These are phyloP conservation scores for Pseudomyrmex pallidus DNA, from an alignment of 1,140 invertebrate species.

Conservation along the genomic window DNA sequence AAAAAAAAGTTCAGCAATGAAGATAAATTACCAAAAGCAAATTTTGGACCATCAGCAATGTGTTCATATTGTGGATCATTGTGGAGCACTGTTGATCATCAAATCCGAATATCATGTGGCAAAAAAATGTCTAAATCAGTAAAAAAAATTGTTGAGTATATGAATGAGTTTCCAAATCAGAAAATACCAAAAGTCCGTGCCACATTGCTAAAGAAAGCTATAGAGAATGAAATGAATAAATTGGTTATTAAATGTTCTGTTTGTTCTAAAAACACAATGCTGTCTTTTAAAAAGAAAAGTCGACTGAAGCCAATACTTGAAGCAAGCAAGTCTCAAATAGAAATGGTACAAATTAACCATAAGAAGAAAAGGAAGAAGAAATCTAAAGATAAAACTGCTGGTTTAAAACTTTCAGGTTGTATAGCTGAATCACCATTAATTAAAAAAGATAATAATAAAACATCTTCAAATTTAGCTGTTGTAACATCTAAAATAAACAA, in stretches of 20 bases:
- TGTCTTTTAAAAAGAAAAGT: slow-evolving; percentile 74
- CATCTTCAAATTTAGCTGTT: neutral
- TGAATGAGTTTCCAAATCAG: slow-evolving; percentile 45
- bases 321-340: neutral
- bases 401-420: slow-evolving; percentile 76
- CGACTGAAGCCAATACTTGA: slow-evolving; percentile 38
- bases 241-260: slow-evolving; percentile 77
- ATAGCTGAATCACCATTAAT: slow-evolving; percentile 29
- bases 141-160: slow-evolving; percentile 65
- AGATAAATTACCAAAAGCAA: slow-evolving; percentile 72
- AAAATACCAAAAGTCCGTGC: slow-evolving; percentile 70
- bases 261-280: slow-evolving; percentile 73
- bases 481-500: neutral
- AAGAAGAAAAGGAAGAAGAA: slow-evolving; percentile 79
- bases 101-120: slow-evolving; percentile 70
- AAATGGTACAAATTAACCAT: slow-evolving; percentile 22
- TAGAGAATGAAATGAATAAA: slow-evolving; percentile 76
- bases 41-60: slow-evolving; percentile 76
- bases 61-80: slow-evolving; percentile 80
- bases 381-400: slow-evolving; percentile 78
- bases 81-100: slow-evolving; percentile 75
- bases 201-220: slow-evolving; percentile 73
- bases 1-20: slow-evolving; percentile 56
- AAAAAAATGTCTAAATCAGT: slow-evolving; percentile 71
- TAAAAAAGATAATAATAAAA: slow-evolving; percentile 44